phyloP scores from a whole-genome alignment of 2,888 invertebrate genomes.

The Globia sparganii region DNA sequence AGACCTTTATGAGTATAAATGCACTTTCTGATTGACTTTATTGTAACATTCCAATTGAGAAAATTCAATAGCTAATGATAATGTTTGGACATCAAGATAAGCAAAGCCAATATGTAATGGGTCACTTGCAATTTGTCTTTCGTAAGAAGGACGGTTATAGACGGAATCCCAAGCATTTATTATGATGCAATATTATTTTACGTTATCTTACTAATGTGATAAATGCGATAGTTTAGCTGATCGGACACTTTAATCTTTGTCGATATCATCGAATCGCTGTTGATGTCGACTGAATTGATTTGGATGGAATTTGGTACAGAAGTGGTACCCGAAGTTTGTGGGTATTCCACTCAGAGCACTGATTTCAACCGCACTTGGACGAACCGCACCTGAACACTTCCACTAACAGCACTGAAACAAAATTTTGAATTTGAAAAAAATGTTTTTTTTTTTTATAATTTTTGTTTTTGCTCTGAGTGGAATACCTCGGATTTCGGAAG shows the following conservation, averaged over 20 bases:
- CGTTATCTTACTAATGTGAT: constrained; percentile 44
- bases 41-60: neutral
- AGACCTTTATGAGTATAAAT: neutral
- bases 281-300: too few relatives aligned
- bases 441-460: too few relatives aligned
- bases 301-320: too few relatives aligned
- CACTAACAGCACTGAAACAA: too few relatives aligned
- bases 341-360: too few relatives aligned
- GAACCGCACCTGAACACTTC: too few relatives aligned
- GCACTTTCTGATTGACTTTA: neutral
- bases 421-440: too few relatives aligned
- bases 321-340: too few relatives aligned
- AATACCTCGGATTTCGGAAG: neutral
- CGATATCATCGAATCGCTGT: neutral
- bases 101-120: constrained; percentile 44
- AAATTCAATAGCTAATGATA: constrained; percentile 7
- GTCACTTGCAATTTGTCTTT: constrained; percentile 39
- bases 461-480: too few relatives aligned
- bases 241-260: constrained; percentile 30
- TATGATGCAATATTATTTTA: constrained; percentile 27
- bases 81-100: constrained; percentile 16
- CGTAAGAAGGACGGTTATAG: constrained; percentile 27
- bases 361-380: too few relatives aligned
- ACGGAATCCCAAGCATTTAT: constrained; percentile 37
- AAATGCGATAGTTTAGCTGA: constrained; percentile 31